Base-by-base conservation (phyloP, 2,113 vertebrate species). In the Urocolius indicus region DNA sequence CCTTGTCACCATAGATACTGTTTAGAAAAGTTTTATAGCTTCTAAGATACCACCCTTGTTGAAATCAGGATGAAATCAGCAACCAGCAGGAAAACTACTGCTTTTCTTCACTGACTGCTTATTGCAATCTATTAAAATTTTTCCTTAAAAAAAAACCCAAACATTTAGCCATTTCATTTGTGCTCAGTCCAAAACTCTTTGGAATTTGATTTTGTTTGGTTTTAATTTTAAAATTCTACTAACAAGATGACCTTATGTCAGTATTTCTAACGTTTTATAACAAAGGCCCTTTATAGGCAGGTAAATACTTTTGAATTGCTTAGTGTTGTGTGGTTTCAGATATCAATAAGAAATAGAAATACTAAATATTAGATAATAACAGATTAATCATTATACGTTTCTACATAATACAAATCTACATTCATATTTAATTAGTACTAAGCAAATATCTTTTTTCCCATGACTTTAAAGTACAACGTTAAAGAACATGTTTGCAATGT, bases 401-500 rank as follows among this genome's bases (percentile, higher is more conserved):
- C 10, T 30, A 43, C 14, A 6, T 21, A 65, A 62, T 49, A 69
- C 3, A 89, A 89, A 82, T 45, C 14, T 27, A 61, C 12, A 49
- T 73, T 85, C 16, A 19, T 68, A 57, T 75, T 88, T 86, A 84
- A 89, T 9, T 48, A 57, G 26, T 29, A 41, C 6, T 88, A 49
- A 67, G 6, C 6, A 86, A 48, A 46, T 41, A 21, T 8, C n/a
- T 74, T 82, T 72, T 3, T 24, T 68, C 41, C 21, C 6, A 16
- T 4, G 13, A 45, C 16, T 57, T 84, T 48, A 52, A 57, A 34
- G 30, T 45, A 19, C 22, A 84, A 14, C 65, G 66, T 63, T 71
- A 89, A 91, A 90, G 24, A 83, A 84, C 77, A 38, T 75, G 69
- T 93, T 87, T 95, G 84, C 76, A 83, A 48, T 69, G 55, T 52